Base-by-base conservation (phyloP, 2,113 vertebrate genomes). In the Chaetodon trifascialis region DNA sequence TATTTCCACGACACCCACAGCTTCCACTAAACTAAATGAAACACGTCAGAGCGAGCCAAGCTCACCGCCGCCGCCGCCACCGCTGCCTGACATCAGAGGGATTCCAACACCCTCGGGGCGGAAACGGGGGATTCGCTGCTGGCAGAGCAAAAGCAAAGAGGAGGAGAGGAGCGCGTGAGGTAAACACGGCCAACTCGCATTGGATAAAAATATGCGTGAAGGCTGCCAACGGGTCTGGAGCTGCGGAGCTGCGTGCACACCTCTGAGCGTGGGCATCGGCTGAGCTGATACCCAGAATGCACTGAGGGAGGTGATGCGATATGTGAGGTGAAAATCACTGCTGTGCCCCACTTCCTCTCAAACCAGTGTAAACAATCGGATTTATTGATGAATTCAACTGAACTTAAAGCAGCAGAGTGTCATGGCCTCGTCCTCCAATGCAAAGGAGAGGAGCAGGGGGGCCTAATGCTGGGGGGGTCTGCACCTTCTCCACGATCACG, bases 1-100 rank as follows among this genome's bases (percentile, higher is more conserved):
- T 73, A 85, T 66, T 65, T 72, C 46, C 77, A 51, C 44, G 62
- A 77, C 60, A 71, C 67, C 34, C 66, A 30, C 60, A 67, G 71
- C 62, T 79, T 36, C 71, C 70, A 75, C 62, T 30, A 75, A 65
- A 70, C 58, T 60, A 78, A 72, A 75, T 72, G 65, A 85, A 79
- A 88, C 66, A 67, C 30, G 14, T 59, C 38, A 9, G 17, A 56
- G 74, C 1, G 19, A 66, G 68, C 56, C 82, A 47, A 69, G 46
- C 40, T 12, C 55, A 55, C 54, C 30, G 36, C 65, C 14, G 58
- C 46, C 3, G 30, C 30, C 30, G 30, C 30, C n/a, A n/a, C n/a
- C 30, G 30, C 30, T 36, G 34, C 52, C 72, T 30, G 73, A 81
- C 82, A 78, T 80, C 30, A 67, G 69, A 84, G 42, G 59, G 75